phyloP scores from a whole-genome alignment of 2,888 invertebrate genomes.

The Scaptomyza cyrtandrae region DNA sequence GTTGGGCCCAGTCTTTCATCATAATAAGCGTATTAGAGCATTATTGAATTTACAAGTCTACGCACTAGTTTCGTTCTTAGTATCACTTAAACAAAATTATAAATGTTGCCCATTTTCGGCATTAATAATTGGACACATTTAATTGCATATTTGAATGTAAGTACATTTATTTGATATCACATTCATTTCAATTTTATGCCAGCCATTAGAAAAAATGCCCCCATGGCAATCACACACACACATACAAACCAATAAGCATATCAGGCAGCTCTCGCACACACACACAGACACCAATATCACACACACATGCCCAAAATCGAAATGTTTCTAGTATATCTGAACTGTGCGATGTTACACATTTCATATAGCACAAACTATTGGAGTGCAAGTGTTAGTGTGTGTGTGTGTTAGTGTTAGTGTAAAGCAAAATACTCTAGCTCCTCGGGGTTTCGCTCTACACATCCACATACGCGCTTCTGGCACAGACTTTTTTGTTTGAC shows the following conservation, averaged over 20 bases:
- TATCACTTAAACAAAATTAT: slow-evolving; percentile 8
- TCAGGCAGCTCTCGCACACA: slow-evolving; percentile 46
- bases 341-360: slow-evolving; percentile 67
- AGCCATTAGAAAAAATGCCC: slow-evolving; percentile 65
- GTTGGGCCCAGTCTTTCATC: slow-evolving; percentile 50
- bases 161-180: slow-evolving; percentile 65
- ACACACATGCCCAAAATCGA: slow-evolving; percentile 48
- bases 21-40: slow-evolving; percentile 15
- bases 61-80: slow-evolving; percentile 43
- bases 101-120: slow-evolving; percentile 10
- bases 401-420: slow-evolving; percentile 26
- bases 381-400: slow-evolving; percentile 8
- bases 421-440: slow-evolving; percentile 37
- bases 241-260: slow-evolving; percentile 34
- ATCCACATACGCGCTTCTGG: slow-evolving; percentile 37
- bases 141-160: slow-evolving; percentile 52
- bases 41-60: neutral
- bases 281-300: slow-evolving; percentile 17
- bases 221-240: slow-evolving; percentile 49
- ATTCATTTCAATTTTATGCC: slow-evolving; percentile 71
- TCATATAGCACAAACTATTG: slow-evolving; percentile 60
- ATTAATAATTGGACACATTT: slow-evolving; percentile 41
- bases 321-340: slow-evolving; percentile 50
- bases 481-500: slow-evolving; percentile 48
- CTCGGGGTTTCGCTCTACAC: slow-evolving; percentile 35